These are phyloP conservation scores for Bombus sylvicola DNA, from an alignment of 1,140 invertebrate genomes.

Conservation along the genomic window DNA sequence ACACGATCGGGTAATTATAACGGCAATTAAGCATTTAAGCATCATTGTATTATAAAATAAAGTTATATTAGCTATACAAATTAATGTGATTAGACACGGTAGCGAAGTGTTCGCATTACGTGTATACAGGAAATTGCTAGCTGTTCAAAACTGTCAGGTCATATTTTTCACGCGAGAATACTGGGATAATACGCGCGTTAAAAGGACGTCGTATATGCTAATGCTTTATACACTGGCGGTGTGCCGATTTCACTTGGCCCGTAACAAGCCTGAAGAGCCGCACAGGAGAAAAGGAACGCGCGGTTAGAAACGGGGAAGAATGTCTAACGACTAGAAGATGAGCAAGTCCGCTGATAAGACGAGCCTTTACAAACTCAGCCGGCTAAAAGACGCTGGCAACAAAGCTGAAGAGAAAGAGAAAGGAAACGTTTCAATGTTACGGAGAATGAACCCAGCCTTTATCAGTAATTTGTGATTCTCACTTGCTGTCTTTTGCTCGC, in stretches of 20 bases:
- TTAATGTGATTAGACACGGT: not conserved
- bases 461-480: constrained; percentile 72
- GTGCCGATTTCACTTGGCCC: not conserved
- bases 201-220: not conserved
- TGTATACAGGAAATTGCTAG: too few relatives aligned
- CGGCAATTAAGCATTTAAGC: not conserved
- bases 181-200: not conserved
- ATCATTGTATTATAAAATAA: not conserved
- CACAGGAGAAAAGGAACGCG: constrained; percentile 18
- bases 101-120: not conserved
- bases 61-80: not conserved
- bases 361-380: constrained; percentile 54
- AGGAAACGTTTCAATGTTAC: not conserved
- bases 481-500: not conserved
- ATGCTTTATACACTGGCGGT: not conserved
- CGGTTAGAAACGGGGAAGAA: constrained; percentile 57
- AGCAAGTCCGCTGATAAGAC: constrained; percentile 67
- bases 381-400: constrained; percentile 48
- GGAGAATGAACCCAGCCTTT: constrained; percentile 37
- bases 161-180: not conserved
- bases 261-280: not conserved
- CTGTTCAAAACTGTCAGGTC: too few relatives aligned
- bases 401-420: constrained; percentile 45
- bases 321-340: constrained; percentile 72
- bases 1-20: not conserved